Conservation (phyloP, 2,113 vertebrate species). For the Grus americana region DNA sequence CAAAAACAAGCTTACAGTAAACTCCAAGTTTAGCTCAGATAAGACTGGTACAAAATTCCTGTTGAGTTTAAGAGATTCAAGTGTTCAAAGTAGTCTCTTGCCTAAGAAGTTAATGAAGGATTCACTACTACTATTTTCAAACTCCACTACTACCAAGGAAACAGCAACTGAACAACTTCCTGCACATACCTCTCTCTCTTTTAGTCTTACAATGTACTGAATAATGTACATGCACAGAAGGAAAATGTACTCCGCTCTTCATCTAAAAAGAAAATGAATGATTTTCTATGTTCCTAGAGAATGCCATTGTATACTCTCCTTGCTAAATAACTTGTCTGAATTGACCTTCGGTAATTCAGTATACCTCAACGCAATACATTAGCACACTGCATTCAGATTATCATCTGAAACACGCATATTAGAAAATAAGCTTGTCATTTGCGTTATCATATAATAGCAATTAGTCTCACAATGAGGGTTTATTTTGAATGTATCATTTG, state of each 20-base stretch:
- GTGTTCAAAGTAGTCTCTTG: not conserved
- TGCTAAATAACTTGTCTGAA: slow-evolving; percentile 54
- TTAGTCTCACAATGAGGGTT: not conserved
- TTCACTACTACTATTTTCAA: not conserved
- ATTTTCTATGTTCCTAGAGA: not conserved
- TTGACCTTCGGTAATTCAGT: slow-evolving; percentile 7
- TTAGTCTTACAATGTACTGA: not conserved
- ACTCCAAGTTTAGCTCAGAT: not conserved
- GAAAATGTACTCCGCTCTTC: not conserved
- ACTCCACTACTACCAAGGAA: not conserved
- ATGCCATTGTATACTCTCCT: not conserved
- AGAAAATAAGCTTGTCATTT: slow-evolving; percentile 42
- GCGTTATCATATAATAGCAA: not conserved
- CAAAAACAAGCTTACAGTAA: not conserved
- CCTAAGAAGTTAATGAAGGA: not conserved
- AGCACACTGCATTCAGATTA: not conserved
- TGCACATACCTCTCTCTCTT: not conserved
- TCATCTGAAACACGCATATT: not conserved
- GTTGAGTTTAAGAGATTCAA: not conserved
- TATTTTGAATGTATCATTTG: slow-evolving; percentile 4
- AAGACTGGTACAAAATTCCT: not conserved
- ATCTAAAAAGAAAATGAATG: not conserved
- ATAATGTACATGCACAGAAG: not conserved
- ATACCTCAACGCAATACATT: not conserved
- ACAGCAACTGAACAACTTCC: not conserved